These are phyloP conservation scores for Scolopax mira DNA, from an alignment of 2,113 vertebrate genomes.

Conservation along the genomic window DNA sequence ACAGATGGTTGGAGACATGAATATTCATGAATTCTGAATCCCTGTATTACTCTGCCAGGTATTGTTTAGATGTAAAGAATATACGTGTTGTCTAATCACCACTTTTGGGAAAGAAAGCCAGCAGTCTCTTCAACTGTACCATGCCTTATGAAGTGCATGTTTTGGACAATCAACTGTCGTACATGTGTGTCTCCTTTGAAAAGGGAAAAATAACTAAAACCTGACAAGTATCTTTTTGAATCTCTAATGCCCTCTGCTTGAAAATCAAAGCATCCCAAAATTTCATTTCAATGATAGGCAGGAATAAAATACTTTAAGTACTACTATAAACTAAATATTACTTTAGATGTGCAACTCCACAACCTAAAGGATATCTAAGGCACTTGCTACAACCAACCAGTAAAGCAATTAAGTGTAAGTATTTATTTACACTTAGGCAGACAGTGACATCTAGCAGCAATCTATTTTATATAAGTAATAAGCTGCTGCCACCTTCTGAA, in stretches of 20 bases:
- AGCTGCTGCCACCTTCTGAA: constrained; percentile 70
- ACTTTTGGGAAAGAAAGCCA: not conserved
- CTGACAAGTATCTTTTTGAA: not conserved
- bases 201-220: not conserved
- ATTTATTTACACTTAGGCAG: not conserved
- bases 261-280: not conserved
- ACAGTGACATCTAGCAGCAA: not conserved
- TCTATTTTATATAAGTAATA: not conserved
- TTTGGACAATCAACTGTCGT: not conserved
- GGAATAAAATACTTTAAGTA: not conserved
- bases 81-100: not conserved
- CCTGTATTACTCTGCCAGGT: not conserved
- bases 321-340: not conserved
- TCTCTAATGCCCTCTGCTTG: not conserved
- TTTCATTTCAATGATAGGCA: not conserved
- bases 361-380: not conserved
- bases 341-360: not conserved
- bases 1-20: constrained; percentile 21
- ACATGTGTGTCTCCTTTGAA: not conserved
- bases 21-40: constrained; percentile 32
- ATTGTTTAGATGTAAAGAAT: not conserved
- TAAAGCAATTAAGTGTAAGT: not conserved
- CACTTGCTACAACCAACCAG: not conserved
- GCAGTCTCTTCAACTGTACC: not conserved
- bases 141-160: not conserved